A percentile compares a stretch with the other conserved stretches of the same genome.
Evolutionary conservation across 2,797 vertebrate genomes (phyloP).

Genomic region (Acrossocheilus wenchowensis): DNA sequence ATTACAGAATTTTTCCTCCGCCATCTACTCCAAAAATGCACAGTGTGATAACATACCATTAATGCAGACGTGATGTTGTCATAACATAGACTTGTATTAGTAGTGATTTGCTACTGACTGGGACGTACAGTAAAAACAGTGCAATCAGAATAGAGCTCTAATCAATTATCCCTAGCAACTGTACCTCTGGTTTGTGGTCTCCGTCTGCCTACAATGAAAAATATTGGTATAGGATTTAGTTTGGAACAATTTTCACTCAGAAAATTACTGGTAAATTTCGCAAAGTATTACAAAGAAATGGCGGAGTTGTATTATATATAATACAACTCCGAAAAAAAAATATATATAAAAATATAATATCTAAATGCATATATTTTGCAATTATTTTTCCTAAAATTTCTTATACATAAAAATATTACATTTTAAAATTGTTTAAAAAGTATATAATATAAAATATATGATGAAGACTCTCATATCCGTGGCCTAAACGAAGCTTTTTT

Average conservation of each 20-base stretch:
- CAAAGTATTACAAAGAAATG: background rate
- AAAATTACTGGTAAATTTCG: no score
- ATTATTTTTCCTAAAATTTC: background rate
- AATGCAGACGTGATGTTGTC: constrained; percentile 9
- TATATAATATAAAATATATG: background rate
- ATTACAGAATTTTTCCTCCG: background rate
- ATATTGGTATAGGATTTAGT: background rate
- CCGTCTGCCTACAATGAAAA: background rate
- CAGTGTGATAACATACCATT: background rate
- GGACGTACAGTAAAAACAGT: background rate
- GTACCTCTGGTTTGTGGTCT: background rate
- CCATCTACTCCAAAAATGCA: background rate
- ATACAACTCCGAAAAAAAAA: no score
- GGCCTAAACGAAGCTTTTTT: no score
- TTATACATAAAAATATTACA: background rate
- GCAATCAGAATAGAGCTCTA: background rate
- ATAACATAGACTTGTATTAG: background rate
- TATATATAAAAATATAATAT: background rate
- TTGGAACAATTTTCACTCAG: no score
- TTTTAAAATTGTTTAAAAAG: background rate
- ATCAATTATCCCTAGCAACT: background rate
- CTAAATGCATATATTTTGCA: background rate
- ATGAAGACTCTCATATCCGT: background rate
- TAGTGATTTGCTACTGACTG: constrained; percentile 4
- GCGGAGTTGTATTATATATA: no score